These are phyloP conservation scores for Sinohyriopsis cumingii DNA, from an alignment of 2,888 invertebrate genomes.

Conservation along the genomic window DNA sequence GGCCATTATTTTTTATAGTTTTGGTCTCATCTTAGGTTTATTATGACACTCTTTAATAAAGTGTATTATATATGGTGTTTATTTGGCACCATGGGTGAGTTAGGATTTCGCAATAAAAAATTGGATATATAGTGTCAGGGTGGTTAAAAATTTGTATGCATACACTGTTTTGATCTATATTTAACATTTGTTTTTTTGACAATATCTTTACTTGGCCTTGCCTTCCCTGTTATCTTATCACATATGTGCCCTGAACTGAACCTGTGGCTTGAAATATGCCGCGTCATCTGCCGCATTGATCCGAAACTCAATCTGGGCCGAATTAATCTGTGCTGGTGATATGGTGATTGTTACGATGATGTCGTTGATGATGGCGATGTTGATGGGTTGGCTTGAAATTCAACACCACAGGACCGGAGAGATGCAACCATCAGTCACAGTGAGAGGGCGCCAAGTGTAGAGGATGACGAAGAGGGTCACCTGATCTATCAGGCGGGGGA, in stretches of 20 bases:
- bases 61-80: too few relatives aligned
- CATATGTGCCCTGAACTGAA: constrained; percentile 51
- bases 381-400: constrained; percentile 16
- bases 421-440: constrained; percentile 38
- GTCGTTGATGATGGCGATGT: constrained; percentile 8
- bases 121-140: too few relatives aligned
- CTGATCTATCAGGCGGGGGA: constrained; percentile 99
- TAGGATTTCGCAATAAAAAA: too few relatives aligned
- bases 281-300: constrained; percentile 5
- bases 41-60: too few relatives aligned
- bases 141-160: not conserved
- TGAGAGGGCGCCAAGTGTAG: constrained; percentile 84
- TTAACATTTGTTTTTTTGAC: constrained; percentile 32
- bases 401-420: constrained; percentile 31
- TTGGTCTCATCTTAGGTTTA: too few relatives aligned
- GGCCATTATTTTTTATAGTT: too few relatives aligned
- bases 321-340: constrained; percentile 4
- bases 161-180: constrained; percentile 3
- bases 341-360: constrained; percentile 14
- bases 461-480: constrained; percentile 99
- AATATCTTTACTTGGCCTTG: constrained; percentile 59
- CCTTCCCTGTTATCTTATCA: constrained; percentile 51
- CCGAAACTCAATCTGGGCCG: constrained; percentile 1
- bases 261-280: constrained; percentile 39
- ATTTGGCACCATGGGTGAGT: too few relatives aligned